Conservation (phyloP, 2,888 invertebrate genomes). For the Serrognathus titanus region DNA sequence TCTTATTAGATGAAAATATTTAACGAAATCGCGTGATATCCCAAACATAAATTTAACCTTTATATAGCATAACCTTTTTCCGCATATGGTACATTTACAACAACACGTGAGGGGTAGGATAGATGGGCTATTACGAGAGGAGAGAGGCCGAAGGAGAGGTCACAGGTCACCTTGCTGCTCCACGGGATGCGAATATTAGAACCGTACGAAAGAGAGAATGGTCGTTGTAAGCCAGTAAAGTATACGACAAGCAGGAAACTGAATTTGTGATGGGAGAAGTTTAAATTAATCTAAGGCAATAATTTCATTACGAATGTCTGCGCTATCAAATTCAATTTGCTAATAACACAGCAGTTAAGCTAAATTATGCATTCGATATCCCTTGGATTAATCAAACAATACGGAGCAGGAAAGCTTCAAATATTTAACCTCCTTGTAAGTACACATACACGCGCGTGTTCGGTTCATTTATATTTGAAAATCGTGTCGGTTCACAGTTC, state of each 20-base stretch:
- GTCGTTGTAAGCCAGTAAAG: slow-evolving; percentile 1
- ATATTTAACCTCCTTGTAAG: slow-evolving; percentile 18
- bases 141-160: slow-evolving; percentile 22
- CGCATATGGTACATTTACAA: slow-evolving; percentile 24
- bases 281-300: too few relatives aligned
- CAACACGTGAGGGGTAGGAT: slow-evolving; percentile 29
- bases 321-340: too few relatives aligned
- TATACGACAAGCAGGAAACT: not conserved
- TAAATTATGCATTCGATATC: too few relatives aligned
- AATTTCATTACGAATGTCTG: too few relatives aligned
- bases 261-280: too few relatives aligned
- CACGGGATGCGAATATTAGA: slow-evolving; percentile 22
- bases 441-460: slow-evolving; percentile 5
- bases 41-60: slow-evolving; percentile 24
- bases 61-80: slow-evolving; percentile 20
- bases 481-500: slow-evolving; percentile 32
- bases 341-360: too few relatives aligned
- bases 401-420: slow-evolving; percentile 1
- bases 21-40: slow-evolving; percentile 11
- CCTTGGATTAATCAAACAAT: too few relatives aligned
- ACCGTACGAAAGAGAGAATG: slow-evolving; percentile 16
- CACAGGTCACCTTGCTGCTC: slow-evolving; percentile 25
- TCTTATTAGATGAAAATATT: slow-evolving; percentile 10
- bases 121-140: slow-evolving; percentile 25
- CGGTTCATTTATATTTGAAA: slow-evolving; percentile 27